Percentiles rank a stretch among this genome's conserved stretches.
Conservation (phyloP, 2,797 vertebrate genomes). For the Sebastolobus altivelis region DNA sequence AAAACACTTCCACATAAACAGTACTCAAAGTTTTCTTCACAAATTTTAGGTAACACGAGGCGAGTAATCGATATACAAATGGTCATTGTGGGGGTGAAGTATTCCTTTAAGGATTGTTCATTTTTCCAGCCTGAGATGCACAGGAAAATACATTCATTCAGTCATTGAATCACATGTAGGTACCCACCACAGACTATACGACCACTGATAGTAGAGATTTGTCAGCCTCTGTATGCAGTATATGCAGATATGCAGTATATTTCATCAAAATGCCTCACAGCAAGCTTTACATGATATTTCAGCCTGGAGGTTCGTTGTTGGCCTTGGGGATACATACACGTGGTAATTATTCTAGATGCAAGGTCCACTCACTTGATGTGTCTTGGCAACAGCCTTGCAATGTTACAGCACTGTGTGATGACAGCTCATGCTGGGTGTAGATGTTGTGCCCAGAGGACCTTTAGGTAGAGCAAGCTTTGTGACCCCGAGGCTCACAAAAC, state of each 20-base stretch:
- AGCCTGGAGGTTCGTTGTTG: background rate
- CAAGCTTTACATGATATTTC: background rate
- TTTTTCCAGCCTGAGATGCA: background rate
- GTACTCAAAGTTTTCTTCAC: too few relatives aligned
- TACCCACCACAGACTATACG: too few relatives aligned
- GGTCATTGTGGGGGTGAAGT: too few relatives aligned
- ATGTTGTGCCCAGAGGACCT: background rate
- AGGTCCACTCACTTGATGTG: background rate
- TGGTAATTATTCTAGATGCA: background rate
- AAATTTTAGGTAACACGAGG: too few relatives aligned
- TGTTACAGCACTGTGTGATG: background rate
- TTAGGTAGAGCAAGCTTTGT: background rate
- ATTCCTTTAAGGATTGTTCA: background rate
- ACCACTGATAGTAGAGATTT: background rate
- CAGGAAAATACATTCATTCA: background rate
- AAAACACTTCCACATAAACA: too few relatives aligned
- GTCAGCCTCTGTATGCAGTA: background rate
- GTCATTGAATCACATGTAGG: background rate
- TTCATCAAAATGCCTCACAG: background rate
- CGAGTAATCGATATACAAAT: too few relatives aligned
- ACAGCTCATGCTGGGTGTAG: background rate
- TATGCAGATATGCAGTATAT: background rate
- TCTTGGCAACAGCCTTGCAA: background rate
- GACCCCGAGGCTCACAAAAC: background rate
- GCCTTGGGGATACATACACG: background rate